Evolutionary conservation across 2,888 invertebrate genomes (phyloP), one percentile per base, ranked within the genome.

Genomic region (Sphinx pinastri): DNA sequence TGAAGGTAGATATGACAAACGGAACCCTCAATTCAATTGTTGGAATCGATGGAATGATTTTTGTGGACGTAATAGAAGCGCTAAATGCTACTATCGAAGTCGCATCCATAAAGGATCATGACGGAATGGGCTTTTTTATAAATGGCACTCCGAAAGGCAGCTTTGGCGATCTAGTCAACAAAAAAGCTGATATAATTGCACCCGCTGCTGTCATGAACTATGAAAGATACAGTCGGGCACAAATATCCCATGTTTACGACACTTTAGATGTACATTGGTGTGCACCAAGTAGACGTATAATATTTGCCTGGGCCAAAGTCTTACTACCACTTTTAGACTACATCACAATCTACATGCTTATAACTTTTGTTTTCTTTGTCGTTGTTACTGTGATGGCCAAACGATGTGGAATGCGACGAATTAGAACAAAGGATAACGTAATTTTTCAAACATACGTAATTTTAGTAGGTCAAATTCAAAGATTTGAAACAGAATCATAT

Each of bases 381-480:
- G 12, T 74, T 10, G 73, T 77, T 6, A 77, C 78, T 6, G 76
- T 72, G 68, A 10, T 83, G 2, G 72, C 79, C 12, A 78, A 72
- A 51, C 78, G 76, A 66, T 78, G 75, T 71, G 78, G 78, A 45
- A 66, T 71, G 47, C 69, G 73, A 49, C 67, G 72, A 47, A 73
- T 73, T 11, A 68, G 73, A 59, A 71, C 68, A 13, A 74, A 67
- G 52, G 71, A 73, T 31, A 72, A 73, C 47, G 73, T 83, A 19
- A 45, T 80, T 3, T 86, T 83, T 71, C 77, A 79, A 69, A 76
- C 85, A 8, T 82, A 85, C 14, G 78, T 79, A 14, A 75, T 89
- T 71, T 85, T 89, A 72, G 73, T 91, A n/a, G 89, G 90, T 0
- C 87, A 88, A 73, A 75, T 74, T 66, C 77, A 80, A 0, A 80